phyloP scores from a whole-genome alignment of 2,888 invertebrate genomes.

The Liposcelis brunnea region DNA sequence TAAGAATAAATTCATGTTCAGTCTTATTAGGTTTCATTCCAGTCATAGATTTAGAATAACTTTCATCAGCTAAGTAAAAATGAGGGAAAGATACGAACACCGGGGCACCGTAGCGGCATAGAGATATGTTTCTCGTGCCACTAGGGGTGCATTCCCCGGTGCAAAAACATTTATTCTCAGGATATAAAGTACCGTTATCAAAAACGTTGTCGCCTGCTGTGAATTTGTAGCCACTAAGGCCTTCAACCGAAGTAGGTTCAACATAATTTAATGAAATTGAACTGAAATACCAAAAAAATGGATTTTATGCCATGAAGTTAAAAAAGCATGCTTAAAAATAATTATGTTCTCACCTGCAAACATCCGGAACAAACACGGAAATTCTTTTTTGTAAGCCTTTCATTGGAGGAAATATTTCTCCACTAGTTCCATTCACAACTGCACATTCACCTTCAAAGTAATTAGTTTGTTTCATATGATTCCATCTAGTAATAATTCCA shows the following conservation, averaged over 20 bases:
- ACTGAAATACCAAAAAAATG: slow-evolving; percentile 21
- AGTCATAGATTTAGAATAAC: slow-evolving; percentile 40
- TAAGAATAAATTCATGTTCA: slow-evolving; percentile 44
- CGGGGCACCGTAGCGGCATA: slow-evolving; percentile 63
- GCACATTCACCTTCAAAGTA: slow-evolving; percentile 45
- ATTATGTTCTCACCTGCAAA: slow-evolving; percentile 47
- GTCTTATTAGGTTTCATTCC: slow-evolving; percentile 44
- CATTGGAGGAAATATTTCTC: slow-evolving; percentile 64
- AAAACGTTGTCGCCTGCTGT: slow-evolving; percentile 42
- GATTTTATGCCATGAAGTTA: slow-evolving; percentile 17
- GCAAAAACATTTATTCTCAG: slow-evolving; percentile 49
- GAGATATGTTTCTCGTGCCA: slow-evolving; percentile 55
- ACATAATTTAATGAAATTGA: slow-evolving; percentile 25
- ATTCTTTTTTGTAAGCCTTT: slow-evolving; percentile 33
- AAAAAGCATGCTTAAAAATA: not conserved
- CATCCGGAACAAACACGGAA: slow-evolving; percentile 52
- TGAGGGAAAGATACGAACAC: slow-evolving; percentile 69
- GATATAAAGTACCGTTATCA: slow-evolving; percentile 47
- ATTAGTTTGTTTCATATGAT: slow-evolving; percentile 34
- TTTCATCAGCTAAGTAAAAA: slow-evolving; percentile 53
- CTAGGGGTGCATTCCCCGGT: slow-evolving; percentile 28
- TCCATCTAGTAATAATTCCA: slow-evolving; percentile 55
- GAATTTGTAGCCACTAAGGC: slow-evolving; percentile 34
- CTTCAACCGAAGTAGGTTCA: slow-evolving; percentile 26
- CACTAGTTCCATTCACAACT: slow-evolving; percentile 49